Evolutionary conservation across 2,888 invertebrate species (phyloP).

Genomic region (Metacarcinus magister): DNA sequence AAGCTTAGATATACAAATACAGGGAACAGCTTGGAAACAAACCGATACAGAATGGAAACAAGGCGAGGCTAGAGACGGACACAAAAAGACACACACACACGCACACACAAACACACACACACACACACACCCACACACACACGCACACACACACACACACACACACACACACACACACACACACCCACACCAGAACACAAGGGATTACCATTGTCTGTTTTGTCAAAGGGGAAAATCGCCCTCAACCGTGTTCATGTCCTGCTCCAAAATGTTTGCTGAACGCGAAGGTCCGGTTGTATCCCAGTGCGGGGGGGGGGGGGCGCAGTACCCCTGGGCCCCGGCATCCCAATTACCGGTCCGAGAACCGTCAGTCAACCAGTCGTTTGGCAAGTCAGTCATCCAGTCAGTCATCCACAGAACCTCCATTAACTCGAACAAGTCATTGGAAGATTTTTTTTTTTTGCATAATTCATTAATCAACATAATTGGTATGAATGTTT

Average conservation of each 20-base stretch:
- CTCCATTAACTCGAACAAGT: background rate
- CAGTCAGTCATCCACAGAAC: background rate
- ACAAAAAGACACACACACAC: no score
- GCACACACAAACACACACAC: background rate
- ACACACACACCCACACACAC: background rate
- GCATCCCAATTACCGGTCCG: background rate
- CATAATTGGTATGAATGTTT: background rate
- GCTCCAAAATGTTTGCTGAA: background rate
- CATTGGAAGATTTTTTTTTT: background rate
- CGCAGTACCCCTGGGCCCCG: background rate
- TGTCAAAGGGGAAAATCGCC: background rate
- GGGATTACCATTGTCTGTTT: conserved; percentile 1
- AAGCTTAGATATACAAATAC: background rate
- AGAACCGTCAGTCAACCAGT: background rate
- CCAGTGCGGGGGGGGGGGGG: background rate
- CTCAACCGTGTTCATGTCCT: background rate
- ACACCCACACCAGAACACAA: background rate
- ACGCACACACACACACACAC: background rate
- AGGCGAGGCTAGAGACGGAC: background rate
- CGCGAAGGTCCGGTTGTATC: background rate
- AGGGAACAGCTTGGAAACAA: background rate
- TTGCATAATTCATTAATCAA: background rate
- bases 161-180: background rate
- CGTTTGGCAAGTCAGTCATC: background rate
- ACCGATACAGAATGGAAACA: background rate